A percentile compares a stretch with the other conserved stretches of the same genome.
Conservation (phyloP, 2,888 invertebrate genomes). For the Caradrina clavipalpis region DNA sequence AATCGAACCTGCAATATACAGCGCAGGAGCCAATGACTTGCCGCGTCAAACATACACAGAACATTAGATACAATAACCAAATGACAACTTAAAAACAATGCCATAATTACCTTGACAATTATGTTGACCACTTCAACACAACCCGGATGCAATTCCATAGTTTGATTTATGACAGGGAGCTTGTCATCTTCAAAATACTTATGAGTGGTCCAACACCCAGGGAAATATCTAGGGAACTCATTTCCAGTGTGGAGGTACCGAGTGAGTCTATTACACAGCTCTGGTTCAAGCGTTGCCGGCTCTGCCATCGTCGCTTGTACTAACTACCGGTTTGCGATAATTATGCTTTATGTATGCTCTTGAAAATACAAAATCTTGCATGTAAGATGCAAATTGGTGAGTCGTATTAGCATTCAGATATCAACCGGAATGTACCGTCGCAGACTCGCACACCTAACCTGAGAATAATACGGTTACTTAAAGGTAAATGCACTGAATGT, state of each 20-base stretch:
- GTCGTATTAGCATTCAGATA: slow-evolving; percentile 67
- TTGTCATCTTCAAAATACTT: slow-evolving; percentile 86
- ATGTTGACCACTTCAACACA: slow-evolving; percentile 79
- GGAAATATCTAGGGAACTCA: slow-evolving; percentile 89
- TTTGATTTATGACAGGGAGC: slow-evolving; percentile 79
- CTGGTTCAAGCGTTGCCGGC: slow-evolving; percentile 73
- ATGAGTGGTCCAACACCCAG: slow-evolving; percentile 90
- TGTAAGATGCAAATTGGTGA: slow-evolving; percentile 60
- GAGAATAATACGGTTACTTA: slow-evolving; percentile 70
- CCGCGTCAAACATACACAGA: neutral
- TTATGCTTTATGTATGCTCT: slow-evolving; percentile 31
- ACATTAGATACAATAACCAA: slow-evolving; percentile 9
- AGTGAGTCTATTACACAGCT: slow-evolving; percentile 81
- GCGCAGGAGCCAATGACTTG: too few species aligned
- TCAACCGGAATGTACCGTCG: slow-evolving; percentile 57
- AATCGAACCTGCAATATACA: too few species aligned
- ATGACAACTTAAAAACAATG: neutral
- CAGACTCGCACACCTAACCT: slow-evolving; percentile 68
- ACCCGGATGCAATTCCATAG: slow-evolving; percentile 65
- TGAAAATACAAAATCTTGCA: slow-evolving; percentile 65
- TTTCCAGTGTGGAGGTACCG: slow-evolving; percentile 89
- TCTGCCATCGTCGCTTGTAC: slow-evolving; percentile 74
- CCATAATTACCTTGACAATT: slow-evolving; percentile 78
- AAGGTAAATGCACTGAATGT: slow-evolving; percentile 79
- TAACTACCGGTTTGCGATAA: slow-evolving; percentile 46